These are phyloP conservation scores for Julus scandinavius DNA, from an alignment of 2,888 invertebrate genomes.

Conservation along the genomic window DNA sequence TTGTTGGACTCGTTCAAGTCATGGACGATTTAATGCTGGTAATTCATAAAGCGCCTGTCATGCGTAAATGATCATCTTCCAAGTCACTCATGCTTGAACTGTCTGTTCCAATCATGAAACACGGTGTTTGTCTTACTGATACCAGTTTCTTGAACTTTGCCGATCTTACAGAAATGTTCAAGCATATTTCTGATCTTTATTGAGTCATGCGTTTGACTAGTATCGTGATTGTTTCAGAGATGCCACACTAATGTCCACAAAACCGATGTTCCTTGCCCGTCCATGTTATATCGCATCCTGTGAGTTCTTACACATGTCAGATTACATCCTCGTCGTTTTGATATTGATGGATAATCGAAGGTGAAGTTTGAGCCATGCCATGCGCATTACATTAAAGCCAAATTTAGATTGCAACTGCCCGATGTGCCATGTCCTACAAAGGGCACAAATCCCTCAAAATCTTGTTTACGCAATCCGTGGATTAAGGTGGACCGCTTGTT, in stretches of 20 bases:
- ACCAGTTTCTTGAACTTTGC: background rate
- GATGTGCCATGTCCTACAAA: background rate
- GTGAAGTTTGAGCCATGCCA: background rate
- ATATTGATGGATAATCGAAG: constrained; percentile 7
- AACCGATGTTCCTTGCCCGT: background rate
- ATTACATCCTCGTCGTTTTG: constrained; percentile 42
- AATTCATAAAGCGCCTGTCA: too few relatives aligned
- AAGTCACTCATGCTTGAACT: constrained; percentile 21
- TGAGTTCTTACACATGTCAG: background rate
- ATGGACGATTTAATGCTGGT: too few relatives aligned
- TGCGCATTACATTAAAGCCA: background rate
- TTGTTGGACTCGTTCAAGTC: too few relatives aligned
- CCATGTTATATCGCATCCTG: background rate
- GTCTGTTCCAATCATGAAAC: background rate
- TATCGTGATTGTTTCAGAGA: background rate
- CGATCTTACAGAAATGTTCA: background rate
- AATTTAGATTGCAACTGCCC: background rate
- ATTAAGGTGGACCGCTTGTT: constrained; percentile 40
- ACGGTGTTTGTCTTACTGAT: background rate
- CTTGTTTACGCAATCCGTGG: background rate
- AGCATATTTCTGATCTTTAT: background rate
- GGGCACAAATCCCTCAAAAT: background rate
- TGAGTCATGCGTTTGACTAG: background rate
- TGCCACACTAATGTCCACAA: background rate
- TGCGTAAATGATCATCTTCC: too few relatives aligned